Base-by-base conservation (phyloP, 2,797 vertebrate species). In the Chloroceryle amazona region DNA sequence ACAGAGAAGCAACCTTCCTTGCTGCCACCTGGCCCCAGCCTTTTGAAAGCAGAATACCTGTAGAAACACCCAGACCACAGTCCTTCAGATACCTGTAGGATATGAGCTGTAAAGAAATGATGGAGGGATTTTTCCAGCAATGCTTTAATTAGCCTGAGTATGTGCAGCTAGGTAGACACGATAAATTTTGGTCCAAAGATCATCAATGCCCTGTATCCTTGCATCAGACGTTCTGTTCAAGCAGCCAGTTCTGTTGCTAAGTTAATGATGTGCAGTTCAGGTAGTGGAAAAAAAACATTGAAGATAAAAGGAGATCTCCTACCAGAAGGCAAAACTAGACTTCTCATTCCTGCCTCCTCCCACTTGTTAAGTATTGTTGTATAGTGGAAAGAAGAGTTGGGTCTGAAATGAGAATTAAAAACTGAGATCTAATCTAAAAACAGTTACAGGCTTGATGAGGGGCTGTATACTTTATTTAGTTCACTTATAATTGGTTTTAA, bases 391-490 rank as follows among this genome's bases (percentile, higher is more conserved):
- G 75, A 82, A 55, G 61, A 80, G 11, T 71, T 85, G 54, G 21
- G 63, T 79, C 80, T 90, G 74, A 82, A 94, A 65, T 14, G 52
- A 49, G n/a, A 82, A 82, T 73, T 89, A 54, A 89, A 89, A 86
- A 74, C 68, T 23, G 63, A 73, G 23, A 39, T 90, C 86, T 93
- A 90, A 39, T 90, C 86, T 93, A 90, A 92, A 95, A 93, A 7
- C 72, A 74, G 57, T 88, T 91, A 3, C 46, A 44, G 16, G 29
- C 66, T 79, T 75, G 67, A 74, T 83, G 74, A 93, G 23, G 25
- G 65, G 15, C 79, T 93, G 37, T 78, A 18, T 67, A 62, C 82
- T 89, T 95, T 81, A 75, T 93, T 92, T 95, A 82, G 75, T 65
- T 87, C 65, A 52, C 41, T 58, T 65, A 14, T 86, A 89, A 91